Base-by-base conservation (phyloP, 2,888 invertebrate genomes). In the Drosophila emarginata region DNA sequence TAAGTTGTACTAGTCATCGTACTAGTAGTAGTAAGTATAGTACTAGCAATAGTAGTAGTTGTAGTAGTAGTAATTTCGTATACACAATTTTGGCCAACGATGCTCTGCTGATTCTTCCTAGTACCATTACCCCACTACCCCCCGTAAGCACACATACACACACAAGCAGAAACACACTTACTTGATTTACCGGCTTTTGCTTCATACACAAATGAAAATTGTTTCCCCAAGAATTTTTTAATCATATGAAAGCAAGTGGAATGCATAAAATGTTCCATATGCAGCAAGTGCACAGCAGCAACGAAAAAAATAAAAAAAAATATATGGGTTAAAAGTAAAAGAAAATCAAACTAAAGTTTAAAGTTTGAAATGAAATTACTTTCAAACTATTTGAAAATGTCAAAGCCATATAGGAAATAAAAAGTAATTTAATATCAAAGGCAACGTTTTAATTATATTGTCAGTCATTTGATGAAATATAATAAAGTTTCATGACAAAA, bases 141-240 rank as follows among this genome's bases (percentile, higher is more conserved):
- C 56, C 28, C 50, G 21, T 59, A 56, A 37, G 4, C 45, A 39
- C 26, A 12, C 32, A 15, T n/a, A n/a, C 28, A 21, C 18, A 18
- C 18, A 18, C 36, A 36, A 11, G 11, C 36, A 12, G 18, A 45
- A 15, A 45, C 45, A 45, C 21, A 23, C 9, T 36, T 32, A 59
- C 63, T 52, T 68, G 59, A 64, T 67, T 88, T 86, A 78, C 83
- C 83, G 78, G 86, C 83, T 74, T 85, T 78, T 82, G 65, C 64
- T 61, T 60, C 50, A 26, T 26, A 26, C 54, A 18, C 12, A 45
- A 18, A 45, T 70, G 72, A 72, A 79, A 81, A 87, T 82, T 76
- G 86, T 85, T 87, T 78, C 70, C 66, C 77, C 79, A 87, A 82
- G 87, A 82, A 87, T 87, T 81, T 87, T 75, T 81, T 74, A 84